Conservation (phyloP, 2,113 vertebrate genomes). For the Rhea pennata region DNA sequence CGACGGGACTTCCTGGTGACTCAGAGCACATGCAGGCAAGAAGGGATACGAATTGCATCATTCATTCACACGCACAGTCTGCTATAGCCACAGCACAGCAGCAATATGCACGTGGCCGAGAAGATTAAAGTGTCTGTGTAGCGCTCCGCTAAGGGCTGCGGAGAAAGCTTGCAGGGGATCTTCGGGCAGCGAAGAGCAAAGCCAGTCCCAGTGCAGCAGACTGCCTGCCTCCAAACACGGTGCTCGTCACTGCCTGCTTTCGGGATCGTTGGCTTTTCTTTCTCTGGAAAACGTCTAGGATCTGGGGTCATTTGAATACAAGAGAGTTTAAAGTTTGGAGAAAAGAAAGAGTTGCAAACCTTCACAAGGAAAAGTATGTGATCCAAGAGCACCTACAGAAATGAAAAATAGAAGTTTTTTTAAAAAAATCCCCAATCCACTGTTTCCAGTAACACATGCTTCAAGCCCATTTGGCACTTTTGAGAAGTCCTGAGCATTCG, state of each 20-base stretch:
- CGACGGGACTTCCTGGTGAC: neutral
- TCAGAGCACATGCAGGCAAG: neutral
- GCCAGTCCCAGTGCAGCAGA: neutral
- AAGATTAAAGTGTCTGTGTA: neutral
- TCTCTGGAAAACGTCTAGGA: fast-evolving
- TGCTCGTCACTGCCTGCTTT: neutral
- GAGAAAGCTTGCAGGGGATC: neutral
- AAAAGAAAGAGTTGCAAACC: neutral
- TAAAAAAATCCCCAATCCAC: neutral
- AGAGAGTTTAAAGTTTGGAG: neutral
- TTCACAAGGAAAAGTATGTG: fast-evolving
- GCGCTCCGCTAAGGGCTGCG: neutral
- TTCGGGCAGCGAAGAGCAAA: neutral
- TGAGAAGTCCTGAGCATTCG: neutral
- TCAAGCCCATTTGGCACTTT: neutral
- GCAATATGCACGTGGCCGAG: fast-evolving
- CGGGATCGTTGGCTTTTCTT: fast-evolving
- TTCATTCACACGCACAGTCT: neutral
- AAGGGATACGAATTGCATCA: neutral
- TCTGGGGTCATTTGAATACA: neutral
- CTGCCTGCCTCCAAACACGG: fast-evolving
- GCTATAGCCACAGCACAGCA: neutral
- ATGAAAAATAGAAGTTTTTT: neutral
- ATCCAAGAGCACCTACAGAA: fast-evolving
- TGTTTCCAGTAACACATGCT: fast-evolving